Base-by-base conservation (phyloP, 1,140 invertebrate species). In the Atta colombica region DNA sequence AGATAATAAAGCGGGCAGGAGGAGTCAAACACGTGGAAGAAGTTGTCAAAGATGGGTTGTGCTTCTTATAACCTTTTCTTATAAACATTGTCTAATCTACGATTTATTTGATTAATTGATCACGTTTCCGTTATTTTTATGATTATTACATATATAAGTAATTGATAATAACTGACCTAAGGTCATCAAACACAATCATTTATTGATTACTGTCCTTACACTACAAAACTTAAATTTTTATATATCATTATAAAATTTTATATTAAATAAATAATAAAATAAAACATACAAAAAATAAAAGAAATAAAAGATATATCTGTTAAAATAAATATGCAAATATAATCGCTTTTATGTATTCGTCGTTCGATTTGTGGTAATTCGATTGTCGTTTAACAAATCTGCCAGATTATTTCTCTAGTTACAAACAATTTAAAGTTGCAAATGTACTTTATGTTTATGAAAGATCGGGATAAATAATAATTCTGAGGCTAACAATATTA, bases 21-120 rank as follows among this genome's bases (percentile, higher is more conserved):
- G 39, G 3, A 35, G 58, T 65, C 25, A 65, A 63, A 61, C 21
- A 63, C 4, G n/a, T 16, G n/a, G 16, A 31, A 74, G 5, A 35
- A 45, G 10, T 8, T 10, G 71, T 25, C 35, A 25, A 77, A 28
- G 5, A n/a, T 55, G 1, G 12, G 14, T 25, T 25, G 25, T 45
- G 72, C 21, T n/a, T 75, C 8, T 21, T 12, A 25, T 45, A 45
- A 60, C 12, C 12, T 10, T 6, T 65, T 65, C 5, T 77, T 12
- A 10, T n/a, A 65, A 31, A 77, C 2, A 77, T 39, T 65, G 21
- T n/a, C 8, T 77, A 77, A 65, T 77, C 5, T 77, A 49, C 21
- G 39, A 49, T 65, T 77, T 65, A 21, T 49, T 77, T 77, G 18
- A 51, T 75, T 28, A 45, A 45, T 45, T 45, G 39, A 45, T 45